Base-by-base conservation (phyloP, 2,113 vertebrate species). In the Rhinolophus sinicus region DNA sequence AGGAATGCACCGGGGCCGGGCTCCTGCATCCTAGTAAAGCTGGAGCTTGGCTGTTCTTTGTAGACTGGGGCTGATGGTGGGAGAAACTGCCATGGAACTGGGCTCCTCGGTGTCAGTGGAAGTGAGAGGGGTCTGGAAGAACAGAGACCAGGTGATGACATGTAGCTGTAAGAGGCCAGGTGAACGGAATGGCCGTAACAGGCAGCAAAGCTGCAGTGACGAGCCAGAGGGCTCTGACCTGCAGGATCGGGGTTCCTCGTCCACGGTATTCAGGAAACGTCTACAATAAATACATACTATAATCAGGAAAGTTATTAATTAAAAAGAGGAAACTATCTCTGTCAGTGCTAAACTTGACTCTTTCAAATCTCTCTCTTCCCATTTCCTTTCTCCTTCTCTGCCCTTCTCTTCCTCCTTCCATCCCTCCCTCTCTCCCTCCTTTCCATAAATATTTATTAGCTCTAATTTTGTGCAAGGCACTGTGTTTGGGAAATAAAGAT, bases 391-490 rank as follows among this genome's bases (percentile, higher is more conserved):
- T 70, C 13, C 11, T 22, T 47, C 38, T 24, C 28, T 40, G 16
- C 14, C 19, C 28, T 56, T 54, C 72, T 90, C 40, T 5, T 6
- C 40, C 40, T 40, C 40, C 40, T 40, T 40, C 40, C 40, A 44
- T 62, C n/a, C 38, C 30, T 52, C 5, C 1, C 54, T 47, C 7
- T 2, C 24, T 84, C 22, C 19, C 56, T 75, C 11, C 5, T 19
- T 88, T 35, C 35, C 44, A 91, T 38, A 40, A 72, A 50, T 73
- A 67, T 35, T 73, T 88, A 95, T 90, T 76, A 64, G 62, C 22
- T 85, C 18, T 56, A 75, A 40, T 82, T 94, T 78, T 52, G 78
- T 73, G 56, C 38, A 80, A 80, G 40, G 52, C 18, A 78, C 69
- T 52, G 16, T 52, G 1, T 77, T 96, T 93, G 76, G 92, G 54